These are phyloP conservation scores for fruit fly (Drosophila melanogaster) DNA, from an alignment of 1,140 invertebrate genomes.

Conservation along the genomic window DNA sequence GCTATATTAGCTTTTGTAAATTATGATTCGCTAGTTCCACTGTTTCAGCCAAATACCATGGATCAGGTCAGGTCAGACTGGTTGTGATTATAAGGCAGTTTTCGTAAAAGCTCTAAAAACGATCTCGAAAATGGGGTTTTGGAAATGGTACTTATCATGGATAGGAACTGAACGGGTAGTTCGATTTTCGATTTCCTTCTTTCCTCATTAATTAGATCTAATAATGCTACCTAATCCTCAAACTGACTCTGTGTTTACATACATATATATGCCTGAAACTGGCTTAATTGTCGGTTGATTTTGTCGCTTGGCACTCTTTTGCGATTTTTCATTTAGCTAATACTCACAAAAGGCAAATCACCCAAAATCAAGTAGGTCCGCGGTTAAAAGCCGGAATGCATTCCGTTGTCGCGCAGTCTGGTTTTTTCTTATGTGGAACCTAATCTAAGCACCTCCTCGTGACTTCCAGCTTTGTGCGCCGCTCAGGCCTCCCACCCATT, in stretches of 20 bases:
- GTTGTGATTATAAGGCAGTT: conserved; percentile 61
- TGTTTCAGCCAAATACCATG: conserved; percentile 29
- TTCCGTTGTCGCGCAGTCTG: conserved; percentile 52
- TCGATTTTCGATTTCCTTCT: conserved; percentile 2
- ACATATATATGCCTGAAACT: conserved; percentile 1
- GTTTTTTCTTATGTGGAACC: conserved; percentile 23
- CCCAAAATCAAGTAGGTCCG: conserved; percentile 9
- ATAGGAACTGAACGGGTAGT: conserved; percentile 18
- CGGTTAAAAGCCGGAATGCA: conserved; percentile 23
- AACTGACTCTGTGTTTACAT: conserved; percentile 9
- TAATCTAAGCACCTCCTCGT: conserved; percentile 10
- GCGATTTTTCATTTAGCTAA: conserved; percentile 79
- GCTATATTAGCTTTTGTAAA: conserved; percentile 66
- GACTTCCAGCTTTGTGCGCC: conserved; percentile 11
- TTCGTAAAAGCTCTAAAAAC: background rate
- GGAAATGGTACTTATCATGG: conserved; percentile 18
- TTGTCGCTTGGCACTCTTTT: conserved; percentile 49
- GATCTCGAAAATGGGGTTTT: conserved; percentile 3
- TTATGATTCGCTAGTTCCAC: conserved; percentile 52
- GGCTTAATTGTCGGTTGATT: conserved; percentile 16
- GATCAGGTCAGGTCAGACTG: conserved; percentile 9
- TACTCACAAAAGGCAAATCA: conserved; percentile 65
- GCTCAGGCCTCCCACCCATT: conserved; percentile 6
- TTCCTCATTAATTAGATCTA: conserved; percentile 60
- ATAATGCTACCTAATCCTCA: conserved; percentile 15